Evolutionary conservation across 2,797 vertebrate species (phyloP).

Genomic region (Rhincodon typus): DNA sequence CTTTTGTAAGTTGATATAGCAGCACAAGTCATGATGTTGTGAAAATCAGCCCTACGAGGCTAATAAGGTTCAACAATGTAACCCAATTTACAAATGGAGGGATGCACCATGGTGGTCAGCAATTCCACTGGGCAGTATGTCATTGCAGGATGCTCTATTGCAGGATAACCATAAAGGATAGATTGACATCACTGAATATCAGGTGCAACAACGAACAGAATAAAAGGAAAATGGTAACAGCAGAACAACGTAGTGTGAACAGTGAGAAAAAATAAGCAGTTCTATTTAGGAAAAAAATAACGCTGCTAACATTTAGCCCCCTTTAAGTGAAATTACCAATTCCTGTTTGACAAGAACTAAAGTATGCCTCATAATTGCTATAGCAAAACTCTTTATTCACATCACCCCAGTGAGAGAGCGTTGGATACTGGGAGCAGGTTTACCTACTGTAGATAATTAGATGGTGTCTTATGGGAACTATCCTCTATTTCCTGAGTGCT

Average conservation of each 20-base stretch:
- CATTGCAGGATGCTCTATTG: background rate
- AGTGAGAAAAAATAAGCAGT: background rate
- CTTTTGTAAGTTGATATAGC: background rate
- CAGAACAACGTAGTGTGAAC: background rate
- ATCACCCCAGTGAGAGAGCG: background rate
- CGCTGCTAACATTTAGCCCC: background rate
- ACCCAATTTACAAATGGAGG: background rate
- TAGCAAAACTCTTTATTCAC: slow-evolving; percentile 27
- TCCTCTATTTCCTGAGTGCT: slow-evolving; percentile 64
- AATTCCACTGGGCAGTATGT: background rate
- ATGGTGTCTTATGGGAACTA: slow-evolving; percentile 76
- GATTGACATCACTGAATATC: background rate
- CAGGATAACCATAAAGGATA: background rate
- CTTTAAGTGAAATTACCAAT: background rate
- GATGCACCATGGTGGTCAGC: background rate
- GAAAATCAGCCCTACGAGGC: background rate
- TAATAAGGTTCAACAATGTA: background rate
- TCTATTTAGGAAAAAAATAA: background rate
- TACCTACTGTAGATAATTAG: slow-evolving; percentile 65
- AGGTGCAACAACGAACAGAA: background rate
- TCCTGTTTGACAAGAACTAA: background rate
- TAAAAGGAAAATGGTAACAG: background rate
- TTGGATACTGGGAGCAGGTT: slow-evolving; percentile 35
- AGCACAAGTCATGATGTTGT: background rate
- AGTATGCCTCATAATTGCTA: slow-evolving; percentile 12